Evolutionary conservation across 2,113 vertebrate genomes (phyloP), one percentile per base, ranked within the genome.

Genomic region (Gallinago undulata): DNA sequence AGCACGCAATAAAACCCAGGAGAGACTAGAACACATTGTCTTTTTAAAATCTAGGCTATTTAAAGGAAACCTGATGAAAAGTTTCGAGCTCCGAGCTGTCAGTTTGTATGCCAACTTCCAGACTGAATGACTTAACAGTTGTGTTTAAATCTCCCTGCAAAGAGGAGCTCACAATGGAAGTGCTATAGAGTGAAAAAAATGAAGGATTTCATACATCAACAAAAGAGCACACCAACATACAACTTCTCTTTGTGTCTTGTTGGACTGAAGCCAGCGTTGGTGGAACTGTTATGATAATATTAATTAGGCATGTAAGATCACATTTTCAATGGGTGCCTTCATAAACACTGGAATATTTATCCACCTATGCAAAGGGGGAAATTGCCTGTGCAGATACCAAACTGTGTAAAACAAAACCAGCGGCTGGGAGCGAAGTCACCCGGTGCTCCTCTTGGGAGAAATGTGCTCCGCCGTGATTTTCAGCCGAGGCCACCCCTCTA

Each of bases 241-340:
- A 96, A 92, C 74, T 94, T 93, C 92, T 68, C 94, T 95, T 96
- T 96, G 89, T 97, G 53, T 87, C 96, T 75, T 55, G 84, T 17
- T 96, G 94, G 92, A 69, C 70, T 68, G 89, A 69, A 85, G 91
- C 90, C 89, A 96, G 62, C 0, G 0, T 47, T 93, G 87, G 95
- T 87, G 45, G 89, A 92, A 94, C 90, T 82, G 86, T 89, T 95
- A 92, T 39, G 89, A 95, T 91, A 91, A 96, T 82, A 94, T 94
- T 96, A 96, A 96, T 95, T 87, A 93, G 84, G 84, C 81, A 82
- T 50, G 89, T 92, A 94, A 95, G 95, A 95, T 94, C 94, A 87
- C 91, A 93, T 94, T 95, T 95, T 93, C 96, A 96, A 66, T 89
- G 84, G 74, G 27, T 41, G 81, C 77, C 78, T 92, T 91, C 92